Conservation (phyloP, 2,888 invertebrate genomes). For the Pardosa pseudoannulata region DNA sequence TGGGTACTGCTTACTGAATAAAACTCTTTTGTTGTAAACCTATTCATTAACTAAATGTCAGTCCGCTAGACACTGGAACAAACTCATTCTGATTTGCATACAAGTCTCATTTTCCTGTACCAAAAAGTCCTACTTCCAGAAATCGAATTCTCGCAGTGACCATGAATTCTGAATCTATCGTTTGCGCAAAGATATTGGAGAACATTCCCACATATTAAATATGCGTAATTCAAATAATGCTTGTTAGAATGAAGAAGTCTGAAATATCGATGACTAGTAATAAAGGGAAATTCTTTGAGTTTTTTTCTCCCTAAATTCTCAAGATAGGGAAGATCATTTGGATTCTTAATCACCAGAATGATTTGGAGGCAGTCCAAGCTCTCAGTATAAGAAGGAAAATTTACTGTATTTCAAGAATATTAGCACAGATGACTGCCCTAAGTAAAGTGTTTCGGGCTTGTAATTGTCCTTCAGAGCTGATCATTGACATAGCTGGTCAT, state of each 20-base stretch:
- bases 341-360: too few relatives aligned
- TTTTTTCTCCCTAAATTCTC: background rate
- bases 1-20: background rate
- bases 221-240: background rate
- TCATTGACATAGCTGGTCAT: too few relatives aligned
- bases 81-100: conserved; percentile 1
- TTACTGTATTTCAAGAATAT: too few relatives aligned
- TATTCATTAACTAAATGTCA: background rate
- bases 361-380: too few relatives aligned
- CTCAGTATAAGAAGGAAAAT: too few relatives aligned
- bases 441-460: too few relatives aligned
- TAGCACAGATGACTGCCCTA: too few relatives aligned
- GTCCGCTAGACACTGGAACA: background rate
- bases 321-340: too few relatives aligned
- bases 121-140: background rate
- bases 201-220: background rate
- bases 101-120: background rate
- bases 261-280: background rate
- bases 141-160: background rate
- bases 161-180: background rate
- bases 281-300: background rate
- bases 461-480: too few relatives aligned
- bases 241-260: background rate
- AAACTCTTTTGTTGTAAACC: background rate
- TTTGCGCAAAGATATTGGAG: background rate